Evolutionary conservation across 2,113 vertebrate genomes (phyloP).

Genomic region (Brachirus orientalis): DNA sequence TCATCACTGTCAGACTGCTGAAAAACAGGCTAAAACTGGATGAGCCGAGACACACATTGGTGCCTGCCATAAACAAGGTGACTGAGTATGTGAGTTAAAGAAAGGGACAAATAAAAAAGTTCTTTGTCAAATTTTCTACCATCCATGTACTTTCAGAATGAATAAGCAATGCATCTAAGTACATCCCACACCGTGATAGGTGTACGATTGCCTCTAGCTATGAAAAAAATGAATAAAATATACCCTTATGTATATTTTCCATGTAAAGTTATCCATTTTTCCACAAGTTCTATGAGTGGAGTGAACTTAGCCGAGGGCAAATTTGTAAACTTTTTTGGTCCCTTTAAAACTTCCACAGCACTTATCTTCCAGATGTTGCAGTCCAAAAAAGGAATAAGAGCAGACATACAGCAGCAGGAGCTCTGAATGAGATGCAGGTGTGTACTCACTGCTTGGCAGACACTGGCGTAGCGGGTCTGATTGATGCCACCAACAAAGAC

Average conservation of each 20-base stretch:
- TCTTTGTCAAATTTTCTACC: background rate
- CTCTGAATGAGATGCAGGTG: background rate
- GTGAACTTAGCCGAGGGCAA: constrained; percentile 37
- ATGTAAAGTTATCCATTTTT: no score
- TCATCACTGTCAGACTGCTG: background rate
- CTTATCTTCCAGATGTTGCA: constrained; percentile 10
- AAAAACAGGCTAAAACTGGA: background rate
- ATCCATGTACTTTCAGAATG: constrained; percentile 28
- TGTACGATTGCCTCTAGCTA: constrained; percentile 29
- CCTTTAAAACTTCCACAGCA: constrained; percentile 18
- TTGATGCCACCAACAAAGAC: constrained; percentile 94
- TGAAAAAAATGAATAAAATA: constrained; percentile 16
- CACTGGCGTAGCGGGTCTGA: constrained; percentile 87
- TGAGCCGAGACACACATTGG: background rate
- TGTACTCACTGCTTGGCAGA: constrained; percentile 95
- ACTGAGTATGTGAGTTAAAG: no score
- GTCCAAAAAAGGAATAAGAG: background rate
- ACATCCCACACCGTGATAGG: constrained; percentile 8
- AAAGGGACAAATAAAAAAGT: background rate
- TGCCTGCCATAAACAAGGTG: no score
- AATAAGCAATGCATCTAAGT: constrained; percentile 26
- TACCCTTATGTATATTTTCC: constrained; percentile 37
- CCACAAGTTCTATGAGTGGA: constrained; percentile 10
- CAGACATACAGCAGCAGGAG: background rate
- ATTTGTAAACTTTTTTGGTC: background rate